Percentiles rank a stretch among this genome's conserved stretches.
phyloP scores from a whole-genome alignment of 2,888 invertebrate genomes.

The Eueremaeus valkanovi region DNA sequence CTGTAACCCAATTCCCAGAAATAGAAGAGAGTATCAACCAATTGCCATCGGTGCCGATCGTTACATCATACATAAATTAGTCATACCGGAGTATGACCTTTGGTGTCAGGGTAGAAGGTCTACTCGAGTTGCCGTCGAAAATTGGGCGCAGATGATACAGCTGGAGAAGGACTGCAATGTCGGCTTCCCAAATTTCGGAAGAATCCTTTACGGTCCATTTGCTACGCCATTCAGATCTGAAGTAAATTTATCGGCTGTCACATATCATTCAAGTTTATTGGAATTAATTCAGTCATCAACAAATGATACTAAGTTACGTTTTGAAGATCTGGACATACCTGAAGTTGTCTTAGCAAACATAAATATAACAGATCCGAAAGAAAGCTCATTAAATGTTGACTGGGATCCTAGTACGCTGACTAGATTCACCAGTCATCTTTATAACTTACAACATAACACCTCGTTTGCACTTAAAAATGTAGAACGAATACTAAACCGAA shows the following conservation, averaged over 20 bases:
- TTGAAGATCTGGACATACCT: background rate
- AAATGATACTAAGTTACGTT: background rate
- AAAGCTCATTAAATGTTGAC: background rate
- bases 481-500: background rate
- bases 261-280: background rate
- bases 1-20: background rate
- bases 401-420: background rate
- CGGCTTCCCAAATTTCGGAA: background rate
- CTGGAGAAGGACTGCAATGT: background rate
- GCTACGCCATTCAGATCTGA: background rate
- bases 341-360: background rate
- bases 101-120: background rate
- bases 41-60: background rate
- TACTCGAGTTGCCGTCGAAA: background rate
- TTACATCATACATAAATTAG: background rate
- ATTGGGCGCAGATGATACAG: background rate
- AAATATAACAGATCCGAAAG: background rate
- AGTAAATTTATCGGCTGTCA: fast-evolving
- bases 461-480: background rate
- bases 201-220: background rate
- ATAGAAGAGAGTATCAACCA: background rate
- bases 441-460: background rate
- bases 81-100: background rate
- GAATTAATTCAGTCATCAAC: background rate
- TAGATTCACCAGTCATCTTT: background rate